Evolutionary conservation across 2,888 invertebrate genomes (phyloP), one percentile per base, ranked within the genome.

Genomic region (Caenorhabditis drosophilae): DNA sequence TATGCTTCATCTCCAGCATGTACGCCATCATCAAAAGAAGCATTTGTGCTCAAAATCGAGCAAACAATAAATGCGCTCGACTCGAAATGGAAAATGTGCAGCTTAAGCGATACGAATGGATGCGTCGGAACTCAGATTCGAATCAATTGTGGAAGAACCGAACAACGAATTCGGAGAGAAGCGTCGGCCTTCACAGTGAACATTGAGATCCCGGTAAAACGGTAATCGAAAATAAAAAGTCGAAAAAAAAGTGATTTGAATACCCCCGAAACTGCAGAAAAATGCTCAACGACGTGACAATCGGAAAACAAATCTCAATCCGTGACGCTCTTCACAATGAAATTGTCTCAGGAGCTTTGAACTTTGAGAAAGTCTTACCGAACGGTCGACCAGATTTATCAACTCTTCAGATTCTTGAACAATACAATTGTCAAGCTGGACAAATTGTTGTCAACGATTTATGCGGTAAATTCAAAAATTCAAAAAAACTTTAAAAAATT

Each of bases 1-100:
- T 95, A 95, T 90, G 93, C 94, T 67, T 92, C 92, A 59, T 92
- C 93, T n/a, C 93, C 94, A 1, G 89, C 94, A 6, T 96, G 95
- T 84, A 95, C 94, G 81, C 92, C 92, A 84, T 94, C 94, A 23
- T 94, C 94, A 1, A 77, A 75, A 40, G 69, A 70, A 36, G 78
- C 77, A 1, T 59, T 73, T 22, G 40, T 63, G 11, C 92, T 93
- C 82, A 91, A 91, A 85, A 92, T 95, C 1, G 89, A 91, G 73
- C 90, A 89, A 77, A 92, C 93, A 9, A 90, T 96, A 52, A 92
- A 93, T 80, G 89, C 92, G 47, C 87, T 95, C 52, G 94, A 96
- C 84, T 89, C 92, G 77, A 92, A 94, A 82, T 96, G 95, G 95
- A 92, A 92, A 88, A 92, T 95, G 90, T 95, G 95, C 84, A 92